phyloP scores from a whole-genome alignment of 2,797 vertebrate genomes.

The Crocidura indochinensis region DNA sequence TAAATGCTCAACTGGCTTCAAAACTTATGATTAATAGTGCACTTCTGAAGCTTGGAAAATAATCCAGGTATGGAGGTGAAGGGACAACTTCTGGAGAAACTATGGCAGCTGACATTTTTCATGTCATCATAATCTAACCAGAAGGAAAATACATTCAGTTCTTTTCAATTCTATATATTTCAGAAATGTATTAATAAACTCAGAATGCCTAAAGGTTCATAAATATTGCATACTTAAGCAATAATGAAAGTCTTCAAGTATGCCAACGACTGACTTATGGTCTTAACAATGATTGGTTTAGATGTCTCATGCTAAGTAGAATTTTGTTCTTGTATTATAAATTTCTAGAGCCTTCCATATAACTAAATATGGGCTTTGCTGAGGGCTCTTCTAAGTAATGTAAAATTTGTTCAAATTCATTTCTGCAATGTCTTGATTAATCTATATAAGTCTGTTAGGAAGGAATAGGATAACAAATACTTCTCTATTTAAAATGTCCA shows the following conservation, averaged over 20 bases:
- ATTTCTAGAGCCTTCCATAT: conserved; percentile 60
- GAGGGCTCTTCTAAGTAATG: conserved; percentile 38
- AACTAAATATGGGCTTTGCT: conserved; percentile 52
- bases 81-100: neutral
- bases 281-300: conserved; percentile 61
- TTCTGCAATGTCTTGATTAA: conserved; percentile 59
- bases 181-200: neutral
- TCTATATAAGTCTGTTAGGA: neutral
- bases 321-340: neutral
- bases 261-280: conserved; percentile 17
- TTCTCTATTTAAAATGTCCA: conserved; percentile 65
- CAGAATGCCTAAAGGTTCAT: conserved; percentile 44
- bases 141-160: neutral
- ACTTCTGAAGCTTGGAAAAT: conserved; percentile 28
- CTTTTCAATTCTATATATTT: conserved; percentile 46
- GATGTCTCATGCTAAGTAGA: conserved; percentile 16
- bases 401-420: conserved; percentile 74
- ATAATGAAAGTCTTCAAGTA: conserved; percentile 66
- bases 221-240: conserved; percentile 33
- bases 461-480: conserved; percentile 55
- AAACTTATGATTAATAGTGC: conserved; percentile 17
- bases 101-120: neutral
- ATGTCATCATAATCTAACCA: neutral
- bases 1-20: neutral
- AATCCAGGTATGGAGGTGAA: neutral